phyloP scores from a whole-genome alignment of 2,888 invertebrate species.

The Physocephala rufipes region DNA sequence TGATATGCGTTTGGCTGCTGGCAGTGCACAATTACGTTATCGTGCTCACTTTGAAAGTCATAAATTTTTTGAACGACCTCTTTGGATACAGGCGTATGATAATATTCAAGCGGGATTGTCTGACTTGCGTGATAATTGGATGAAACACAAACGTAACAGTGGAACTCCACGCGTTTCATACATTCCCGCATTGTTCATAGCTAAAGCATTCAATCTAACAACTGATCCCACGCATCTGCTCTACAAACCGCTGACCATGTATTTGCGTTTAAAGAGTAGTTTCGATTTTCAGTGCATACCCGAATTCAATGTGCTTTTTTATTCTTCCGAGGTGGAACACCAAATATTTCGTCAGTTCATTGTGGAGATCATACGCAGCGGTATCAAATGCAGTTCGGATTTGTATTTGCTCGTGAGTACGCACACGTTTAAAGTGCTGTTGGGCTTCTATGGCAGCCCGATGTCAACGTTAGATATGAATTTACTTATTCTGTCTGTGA shows the following conservation, averaged over 20 bases:
- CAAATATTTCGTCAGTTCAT: constrained; percentile 80
- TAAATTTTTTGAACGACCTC: constrained; percentile 65
- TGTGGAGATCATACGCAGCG: constrained; percentile 78
- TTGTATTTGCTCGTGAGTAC: constrained; percentile 77
- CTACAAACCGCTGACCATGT: constrained; percentile 81
- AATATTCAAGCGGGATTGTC: constrained; percentile 61
- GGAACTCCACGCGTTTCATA: constrained; percentile 63
- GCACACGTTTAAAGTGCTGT: constrained; percentile 79
- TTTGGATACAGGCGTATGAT: constrained; percentile 64
- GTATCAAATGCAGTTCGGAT: constrained; percentile 79
- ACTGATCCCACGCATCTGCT: constrained; percentile 79
- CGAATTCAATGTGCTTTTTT: constrained; percentile 85
- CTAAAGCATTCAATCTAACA: constrained; percentile 70
- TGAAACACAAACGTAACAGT: constrained; percentile 60
- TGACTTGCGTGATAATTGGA: constrained; percentile 57
- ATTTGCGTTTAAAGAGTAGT: constrained; percentile 79
- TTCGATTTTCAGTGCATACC: constrained; percentile 84
- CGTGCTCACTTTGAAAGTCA: constrained; percentile 78
- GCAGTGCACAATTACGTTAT: constrained; percentile 78
- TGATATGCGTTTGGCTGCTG: constrained; percentile 76
- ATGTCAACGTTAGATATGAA: constrained; percentile 73
- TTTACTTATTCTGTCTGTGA: constrained; percentile 73
- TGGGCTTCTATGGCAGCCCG: constrained; percentile 74
- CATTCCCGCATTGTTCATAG: constrained; percentile 61
- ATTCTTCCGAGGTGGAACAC: constrained; percentile 78